A percentile compares a stretch with the other conserved stretches of the same genome.
These are phyloP conservation scores for Perccottus glenii DNA, from an alignment of 2,113 vertebrate species.

Conservation along the genomic window DNA sequence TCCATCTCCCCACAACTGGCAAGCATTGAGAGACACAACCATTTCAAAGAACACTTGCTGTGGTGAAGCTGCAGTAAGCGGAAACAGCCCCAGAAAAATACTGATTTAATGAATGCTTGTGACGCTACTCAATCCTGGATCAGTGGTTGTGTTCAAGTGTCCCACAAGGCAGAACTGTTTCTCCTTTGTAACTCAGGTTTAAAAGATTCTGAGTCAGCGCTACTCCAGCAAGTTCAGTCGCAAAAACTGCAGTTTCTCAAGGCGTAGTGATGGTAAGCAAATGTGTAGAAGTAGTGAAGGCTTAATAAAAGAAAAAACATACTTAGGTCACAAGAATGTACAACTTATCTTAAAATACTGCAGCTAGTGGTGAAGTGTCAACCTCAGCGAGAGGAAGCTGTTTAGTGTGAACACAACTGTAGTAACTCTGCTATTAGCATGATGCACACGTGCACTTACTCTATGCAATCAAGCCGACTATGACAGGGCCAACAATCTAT, in stretches of 20 bases:
- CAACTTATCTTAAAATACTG: constrained; percentile 44
- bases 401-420: constrained; percentile 9
- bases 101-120: constrained; percentile 42
- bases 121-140: constrained; percentile 33
- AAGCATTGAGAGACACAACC: constrained; percentile 14
- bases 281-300: constrained; percentile 24
- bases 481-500: constrained; percentile 18
- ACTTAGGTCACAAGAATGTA: constrained; percentile 30
- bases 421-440: constrained; percentile 6
- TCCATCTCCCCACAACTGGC: constrained; percentile 38
- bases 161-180: constrained; percentile 42
- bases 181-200: not conserved
- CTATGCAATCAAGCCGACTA: constrained; percentile 27
- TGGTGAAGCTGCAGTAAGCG: constrained; percentile 28
- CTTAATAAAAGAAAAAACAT: constrained; percentile 14
- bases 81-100: constrained; percentile 34
- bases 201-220: constrained; percentile 27
- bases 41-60: constrained; percentile 50
- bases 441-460: constrained; percentile 21
- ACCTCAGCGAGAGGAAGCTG: not conserved
- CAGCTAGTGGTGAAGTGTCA: constrained; percentile 13
- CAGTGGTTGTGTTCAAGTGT: constrained; percentile 38
- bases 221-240: constrained; percentile 24
- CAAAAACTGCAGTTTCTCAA: constrained; percentile 47
- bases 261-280: constrained; percentile 37